Evolutionary conservation across 35 echinoderm and acorn worm species (phyloP).

Genomic region (Hemicentrotus pulcherrimus): DNA sequence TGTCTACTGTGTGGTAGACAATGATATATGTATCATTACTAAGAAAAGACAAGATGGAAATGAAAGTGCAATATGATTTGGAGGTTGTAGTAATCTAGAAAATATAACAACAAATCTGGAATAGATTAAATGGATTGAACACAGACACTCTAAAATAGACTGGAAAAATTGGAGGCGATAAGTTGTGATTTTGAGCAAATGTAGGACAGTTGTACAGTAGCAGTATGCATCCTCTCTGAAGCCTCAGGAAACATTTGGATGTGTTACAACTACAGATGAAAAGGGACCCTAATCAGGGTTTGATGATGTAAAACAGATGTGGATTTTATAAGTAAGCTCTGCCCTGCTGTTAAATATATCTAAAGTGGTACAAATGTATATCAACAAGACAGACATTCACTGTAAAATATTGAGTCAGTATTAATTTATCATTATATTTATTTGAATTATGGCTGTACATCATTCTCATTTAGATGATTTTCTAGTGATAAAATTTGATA

Average conservation of each 20-base stretch:
- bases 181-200: not conserved
- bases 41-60: not conserved
- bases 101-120: no score
- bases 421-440: no score
- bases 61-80: not conserved
- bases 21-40: not conserved
- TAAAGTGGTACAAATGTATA: not conserved
- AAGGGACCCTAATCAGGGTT: not conserved
- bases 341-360: not conserved
- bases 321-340: not conserved
- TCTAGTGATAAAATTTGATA: no score
- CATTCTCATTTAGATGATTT: not conserved
- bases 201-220: not conserved
- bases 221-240: not conserved
- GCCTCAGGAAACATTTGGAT: not conserved
- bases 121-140: no score
- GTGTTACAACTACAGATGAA: not conserved
- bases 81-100: no score
- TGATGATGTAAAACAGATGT: slow-evolving; percentile 11
- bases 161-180: not conserved
- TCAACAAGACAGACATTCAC: not conserved
- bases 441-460: not conserved
- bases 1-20: not conserved
- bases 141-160: not conserved
- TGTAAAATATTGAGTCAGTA: no score